phyloP scores from a whole-genome alignment of 1,140 invertebrate species.

The Nephotettix cincticeps region DNA sequence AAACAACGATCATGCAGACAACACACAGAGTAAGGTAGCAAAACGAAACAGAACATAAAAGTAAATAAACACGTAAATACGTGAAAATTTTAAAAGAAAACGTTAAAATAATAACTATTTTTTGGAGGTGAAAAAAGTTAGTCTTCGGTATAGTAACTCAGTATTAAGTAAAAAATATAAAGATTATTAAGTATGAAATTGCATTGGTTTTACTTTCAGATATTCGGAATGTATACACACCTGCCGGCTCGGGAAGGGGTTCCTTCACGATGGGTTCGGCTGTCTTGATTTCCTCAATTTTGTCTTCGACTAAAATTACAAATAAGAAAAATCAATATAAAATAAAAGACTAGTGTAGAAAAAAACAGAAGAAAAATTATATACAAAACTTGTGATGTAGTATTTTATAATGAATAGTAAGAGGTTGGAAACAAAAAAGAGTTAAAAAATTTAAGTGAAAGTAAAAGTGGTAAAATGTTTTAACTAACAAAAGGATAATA shows the following conservation, averaged over 20 bases:
- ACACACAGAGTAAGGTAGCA: too few species aligned
- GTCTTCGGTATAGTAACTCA: background rate
- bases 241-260: slow-evolving; percentile 25
- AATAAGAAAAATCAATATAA: slow-evolving; percentile 21
- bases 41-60: too few species aligned
- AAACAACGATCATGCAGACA: background rate
- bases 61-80: background rate
- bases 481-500: slow-evolving; percentile 22
- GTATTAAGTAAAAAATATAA: background rate
- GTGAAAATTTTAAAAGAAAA: background rate
- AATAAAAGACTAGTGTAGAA: background rate
- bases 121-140: background rate
- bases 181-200: too few species aligned
- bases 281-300: slow-evolving; percentile 32
- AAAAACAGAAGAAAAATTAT: background rate
- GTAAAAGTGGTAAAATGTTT: slow-evolving; percentile 22
- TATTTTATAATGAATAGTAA: background rate
- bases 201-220: too few species aligned
- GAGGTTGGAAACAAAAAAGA: background rate
- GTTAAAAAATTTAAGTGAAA: background rate
- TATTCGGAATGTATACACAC: too few species aligned
- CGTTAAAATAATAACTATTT: too few species aligned
- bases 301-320: slow-evolving; percentile 45
- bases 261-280: slow-evolving; percentile 31
- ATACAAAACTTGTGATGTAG: background rate